Percentiles rank a stretch among this genome's conserved stretches.
Conservation (phyloP, 2,113 vertebrate genomes). For the Hypomesus transpacificus region DNA sequence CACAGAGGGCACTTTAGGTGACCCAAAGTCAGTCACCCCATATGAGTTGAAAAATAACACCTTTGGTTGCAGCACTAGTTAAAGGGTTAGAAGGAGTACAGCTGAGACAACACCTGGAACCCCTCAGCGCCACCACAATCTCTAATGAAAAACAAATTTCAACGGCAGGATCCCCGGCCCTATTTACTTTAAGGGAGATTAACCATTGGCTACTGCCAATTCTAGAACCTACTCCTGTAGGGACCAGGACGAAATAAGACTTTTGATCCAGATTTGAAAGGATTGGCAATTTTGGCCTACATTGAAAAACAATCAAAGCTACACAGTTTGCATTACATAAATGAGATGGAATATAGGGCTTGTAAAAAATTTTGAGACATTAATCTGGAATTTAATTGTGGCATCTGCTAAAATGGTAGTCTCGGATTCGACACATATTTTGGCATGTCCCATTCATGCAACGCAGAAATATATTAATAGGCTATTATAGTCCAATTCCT, state of each 20-base stretch:
- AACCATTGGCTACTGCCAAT: constrained; percentile 60
- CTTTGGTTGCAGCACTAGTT: constrained; percentile 38
- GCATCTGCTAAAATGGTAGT: no score
- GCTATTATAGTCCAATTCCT: no score
- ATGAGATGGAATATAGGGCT: no score
- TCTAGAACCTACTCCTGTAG: constrained; percentile 35
- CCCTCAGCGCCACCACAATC: constrained; percentile 59
- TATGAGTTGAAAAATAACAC: constrained; percentile 52
- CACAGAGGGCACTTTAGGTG: constrained; percentile 31
- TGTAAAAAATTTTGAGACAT: no score
- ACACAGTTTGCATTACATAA: no score
- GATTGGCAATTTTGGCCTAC: constrained; percentile 20
- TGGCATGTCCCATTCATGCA: no score
- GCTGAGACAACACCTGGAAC: constrained; percentile 70
- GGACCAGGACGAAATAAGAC: constrained; percentile 23
- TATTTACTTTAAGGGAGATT: constrained; percentile 57
- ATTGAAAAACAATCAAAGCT: no score
- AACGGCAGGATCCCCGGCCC: constrained; percentile 32
- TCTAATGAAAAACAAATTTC: constrained; percentile 72
- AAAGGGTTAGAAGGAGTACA: constrained; percentile 44
- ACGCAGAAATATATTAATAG: no score
- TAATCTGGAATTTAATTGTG: no score
- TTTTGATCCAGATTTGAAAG: constrained; percentile 56
- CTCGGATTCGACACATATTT: no score
- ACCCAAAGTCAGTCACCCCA: constrained; percentile 27